Conservation (phyloP, 2,797 vertebrate species). For the Coregonus suidteri region DNA sequence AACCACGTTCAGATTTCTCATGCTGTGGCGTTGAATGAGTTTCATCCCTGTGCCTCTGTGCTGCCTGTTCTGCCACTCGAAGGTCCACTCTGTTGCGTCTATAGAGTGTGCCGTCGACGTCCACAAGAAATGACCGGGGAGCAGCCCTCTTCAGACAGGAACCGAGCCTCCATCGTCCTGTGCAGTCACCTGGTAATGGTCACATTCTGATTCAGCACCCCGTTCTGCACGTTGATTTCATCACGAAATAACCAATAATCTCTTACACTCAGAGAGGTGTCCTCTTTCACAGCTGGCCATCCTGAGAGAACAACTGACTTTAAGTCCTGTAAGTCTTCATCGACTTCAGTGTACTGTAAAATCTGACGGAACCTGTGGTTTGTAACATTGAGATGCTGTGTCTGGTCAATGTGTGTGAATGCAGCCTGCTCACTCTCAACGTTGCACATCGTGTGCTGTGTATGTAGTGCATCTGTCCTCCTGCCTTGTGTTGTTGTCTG, state of each 20-base stretch:
- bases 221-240: neutral
- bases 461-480: neutral
- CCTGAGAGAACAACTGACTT: constrained; percentile 1
- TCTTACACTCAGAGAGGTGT: neutral
- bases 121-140: neutral
- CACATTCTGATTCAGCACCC: neutral
- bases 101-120: neutral
- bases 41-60: neutral
- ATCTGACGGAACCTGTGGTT: neutral
- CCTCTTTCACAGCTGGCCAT: constrained; percentile 12
- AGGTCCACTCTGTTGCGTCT: neutral
- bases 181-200: too few species aligned
- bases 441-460: neutral
- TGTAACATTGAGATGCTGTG: constrained; percentile 16
- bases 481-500: constrained; percentile 11
- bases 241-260: neutral
- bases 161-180: neutral
- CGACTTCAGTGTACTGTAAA: neutral
- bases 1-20: neutral
- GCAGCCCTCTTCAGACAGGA: neutral
- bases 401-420: neutral
- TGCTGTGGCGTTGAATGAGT: neutral
- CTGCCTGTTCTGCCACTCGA: neutral
- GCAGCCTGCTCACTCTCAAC: neutral
- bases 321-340: constrained; percentile 3